A percentile compares a stretch with the other conserved stretches of the same genome.
Conservation (phyloP, 2,113 vertebrate genomes). For the Microcebus tavaratra region DNA sequence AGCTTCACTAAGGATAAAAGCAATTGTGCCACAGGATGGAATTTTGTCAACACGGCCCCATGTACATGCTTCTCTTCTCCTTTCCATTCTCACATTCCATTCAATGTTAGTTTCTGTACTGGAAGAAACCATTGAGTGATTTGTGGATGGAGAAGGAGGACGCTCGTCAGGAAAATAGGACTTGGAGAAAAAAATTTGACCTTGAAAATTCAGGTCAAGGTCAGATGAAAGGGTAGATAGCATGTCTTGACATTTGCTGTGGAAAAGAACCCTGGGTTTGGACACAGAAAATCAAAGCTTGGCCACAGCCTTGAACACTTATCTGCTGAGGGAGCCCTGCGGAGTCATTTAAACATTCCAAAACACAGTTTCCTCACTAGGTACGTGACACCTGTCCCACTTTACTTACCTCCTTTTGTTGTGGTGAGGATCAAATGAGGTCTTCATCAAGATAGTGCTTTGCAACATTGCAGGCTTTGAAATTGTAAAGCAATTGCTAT, state of each 20-base stretch:
- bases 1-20: neutral
- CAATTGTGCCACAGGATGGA: neutral
- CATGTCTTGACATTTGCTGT: neutral
- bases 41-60: neutral
- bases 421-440: neutral
- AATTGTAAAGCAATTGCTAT: neutral
- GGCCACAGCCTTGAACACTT: neutral
- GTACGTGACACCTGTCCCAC: neutral
- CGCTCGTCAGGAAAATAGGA: neutral
- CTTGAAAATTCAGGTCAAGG: neutral
- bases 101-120: neutral
- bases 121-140: neutral
- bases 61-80: neutral
- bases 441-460: neutral
- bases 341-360: neutral
- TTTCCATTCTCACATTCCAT: neutral
- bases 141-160: neutral
- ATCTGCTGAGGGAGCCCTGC: neutral
- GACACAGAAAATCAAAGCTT: constrained; percentile 30
- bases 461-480: neutral
- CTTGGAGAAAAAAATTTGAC: neutral
- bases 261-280: neutral
- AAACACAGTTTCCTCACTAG: neutral
- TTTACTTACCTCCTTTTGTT: neutral
- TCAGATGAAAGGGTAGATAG: neutral